Conservation (phyloP, 2,113 vertebrate genomes). For the Anolis sagrei region DNA sequence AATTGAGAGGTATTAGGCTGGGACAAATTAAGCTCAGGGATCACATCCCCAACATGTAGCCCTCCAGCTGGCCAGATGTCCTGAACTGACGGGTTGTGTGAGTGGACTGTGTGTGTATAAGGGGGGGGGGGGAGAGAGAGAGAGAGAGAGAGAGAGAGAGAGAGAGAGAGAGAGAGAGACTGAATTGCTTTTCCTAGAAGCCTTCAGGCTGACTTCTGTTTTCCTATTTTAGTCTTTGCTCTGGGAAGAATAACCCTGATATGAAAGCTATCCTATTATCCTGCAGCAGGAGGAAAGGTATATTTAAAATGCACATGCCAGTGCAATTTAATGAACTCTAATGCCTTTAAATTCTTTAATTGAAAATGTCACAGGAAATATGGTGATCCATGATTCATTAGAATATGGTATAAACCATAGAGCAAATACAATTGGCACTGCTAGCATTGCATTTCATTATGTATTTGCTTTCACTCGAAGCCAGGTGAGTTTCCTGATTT, state of each 20-base stretch:
- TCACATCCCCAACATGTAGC: no score
- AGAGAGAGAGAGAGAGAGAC: no score
- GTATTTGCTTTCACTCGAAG: not conserved
- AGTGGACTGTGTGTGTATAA: no score
- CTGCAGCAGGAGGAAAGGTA: not conserved
- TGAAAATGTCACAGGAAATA: not conserved
- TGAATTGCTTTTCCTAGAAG: no score
- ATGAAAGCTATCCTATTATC: not conserved
- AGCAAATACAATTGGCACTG: not conserved
- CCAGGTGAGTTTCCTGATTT: not conserved
- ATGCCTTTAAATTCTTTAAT: not conserved
- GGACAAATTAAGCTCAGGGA: no score
- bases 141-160: no score
- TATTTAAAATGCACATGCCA: not conserved
- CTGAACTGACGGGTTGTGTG: no score
- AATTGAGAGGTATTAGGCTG: no score
- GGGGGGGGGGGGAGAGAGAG: no score
- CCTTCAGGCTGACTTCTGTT: not conserved
- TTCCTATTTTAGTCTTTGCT: not conserved
- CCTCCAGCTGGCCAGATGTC: no score
- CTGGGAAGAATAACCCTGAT: not conserved
- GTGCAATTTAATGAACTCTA: not conserved
- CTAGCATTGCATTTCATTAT: not conserved
- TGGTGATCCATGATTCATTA: slow-evolving; percentile 9
- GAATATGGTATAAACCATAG: not conserved